Conservation (phyloP, 1,140 invertebrate genomes). For the Ylistrum balloti region DNA sequence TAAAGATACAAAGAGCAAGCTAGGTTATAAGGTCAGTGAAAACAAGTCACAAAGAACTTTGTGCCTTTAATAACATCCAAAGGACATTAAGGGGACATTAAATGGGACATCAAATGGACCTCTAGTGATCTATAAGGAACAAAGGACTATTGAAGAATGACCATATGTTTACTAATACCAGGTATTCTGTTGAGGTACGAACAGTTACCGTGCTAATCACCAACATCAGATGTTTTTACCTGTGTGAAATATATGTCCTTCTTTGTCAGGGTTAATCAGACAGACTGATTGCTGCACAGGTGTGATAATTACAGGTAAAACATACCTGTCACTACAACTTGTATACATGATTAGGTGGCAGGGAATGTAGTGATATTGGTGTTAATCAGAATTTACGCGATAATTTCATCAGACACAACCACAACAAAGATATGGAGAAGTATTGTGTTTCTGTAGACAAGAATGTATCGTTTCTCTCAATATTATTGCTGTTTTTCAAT, state of each 20-base stretch:
- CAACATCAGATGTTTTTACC: too few species aligned
- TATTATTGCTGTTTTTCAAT: not conserved
- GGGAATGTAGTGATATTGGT: not conserved
- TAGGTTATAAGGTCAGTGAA: not conserved
- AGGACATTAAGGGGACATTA: not conserved
- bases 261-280: not conserved
- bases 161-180: not conserved
- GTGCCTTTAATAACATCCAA: not conserved
- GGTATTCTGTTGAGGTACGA: not conserved
- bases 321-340: not conserved
- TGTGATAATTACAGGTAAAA: conserved; percentile 35
- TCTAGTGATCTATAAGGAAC: not conserved
- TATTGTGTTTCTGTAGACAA: not conserved
- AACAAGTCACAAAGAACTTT: not conserved
- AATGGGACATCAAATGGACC: not conserved
- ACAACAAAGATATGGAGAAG: too few species aligned
- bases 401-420: not conserved
- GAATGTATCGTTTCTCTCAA: not conserved
- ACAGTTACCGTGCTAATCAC: not conserved
- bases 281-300: not conserved
- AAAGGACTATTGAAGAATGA: not conserved
- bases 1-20: not conserved
- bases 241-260: too few species aligned
- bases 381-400: not conserved
- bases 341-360: not conserved